phyloP scores from a whole-genome alignment of 2,113 vertebrate species.

The Ellobius talpinus region DNA sequence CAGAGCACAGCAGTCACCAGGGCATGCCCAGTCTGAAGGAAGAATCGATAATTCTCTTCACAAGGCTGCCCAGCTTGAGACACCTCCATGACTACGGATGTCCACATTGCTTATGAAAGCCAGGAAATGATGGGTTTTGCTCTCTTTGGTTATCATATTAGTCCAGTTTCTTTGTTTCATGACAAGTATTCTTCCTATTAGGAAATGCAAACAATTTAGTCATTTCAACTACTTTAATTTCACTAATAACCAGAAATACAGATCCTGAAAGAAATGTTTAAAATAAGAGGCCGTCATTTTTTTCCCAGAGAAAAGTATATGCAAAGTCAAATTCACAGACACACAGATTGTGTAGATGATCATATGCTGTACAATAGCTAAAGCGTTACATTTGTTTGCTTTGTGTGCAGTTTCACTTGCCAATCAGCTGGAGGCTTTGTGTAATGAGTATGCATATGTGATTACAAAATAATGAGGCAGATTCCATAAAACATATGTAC shows the following conservation, averaged over 20 bases:
- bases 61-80: background rate
- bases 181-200: background rate
- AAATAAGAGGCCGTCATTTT: background rate
- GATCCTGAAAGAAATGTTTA: background rate
- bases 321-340: background rate
- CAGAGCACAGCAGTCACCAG: background rate
- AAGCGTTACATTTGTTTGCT: background rate
- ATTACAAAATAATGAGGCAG: slow-evolving; percentile 39
- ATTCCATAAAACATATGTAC: slow-evolving; percentile 40
- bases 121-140: background rate
- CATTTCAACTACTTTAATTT: slow-evolving; percentile 10
- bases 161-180: background rate
- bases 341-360: background rate
- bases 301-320: background rate
- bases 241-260: background rate
- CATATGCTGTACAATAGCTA: background rate
- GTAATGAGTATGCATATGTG: background rate
- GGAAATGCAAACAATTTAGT: background rate
- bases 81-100: background rate
- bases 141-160: background rate
- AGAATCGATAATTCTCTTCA: background rate
- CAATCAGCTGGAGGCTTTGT: background rate
- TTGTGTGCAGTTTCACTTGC: background rate
- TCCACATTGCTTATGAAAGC: background rate
- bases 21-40: background rate